Evolutionary conservation across 2,113 vertebrate genomes (phyloP).

Genomic region (Boulengeromyrus knoepffleri): DNA sequence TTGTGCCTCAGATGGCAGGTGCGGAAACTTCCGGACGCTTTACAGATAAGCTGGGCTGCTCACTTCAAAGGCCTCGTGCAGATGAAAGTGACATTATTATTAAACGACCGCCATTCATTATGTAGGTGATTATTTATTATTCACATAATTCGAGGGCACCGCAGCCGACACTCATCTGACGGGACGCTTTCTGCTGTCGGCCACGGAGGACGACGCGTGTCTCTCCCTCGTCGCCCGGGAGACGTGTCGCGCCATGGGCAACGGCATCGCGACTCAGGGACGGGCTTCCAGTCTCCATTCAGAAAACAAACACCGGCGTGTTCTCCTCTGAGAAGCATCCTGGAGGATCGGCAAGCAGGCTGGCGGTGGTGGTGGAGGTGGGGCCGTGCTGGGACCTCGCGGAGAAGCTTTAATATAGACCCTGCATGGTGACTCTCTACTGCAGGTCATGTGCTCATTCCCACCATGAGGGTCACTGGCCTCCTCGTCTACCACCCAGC

Average conservation of each 20-base stretch:
- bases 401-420: background rate
- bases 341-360: background rate
- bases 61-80: background rate
- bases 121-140: slow-evolving; percentile 7
- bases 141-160: background rate
- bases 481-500: background rate
- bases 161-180: too few species aligned
- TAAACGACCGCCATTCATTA: background rate
- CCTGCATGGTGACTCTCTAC: background rate
- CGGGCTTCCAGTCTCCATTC: background rate
- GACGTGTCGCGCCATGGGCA: background rate
- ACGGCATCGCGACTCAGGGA: background rate
- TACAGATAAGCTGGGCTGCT: background rate
- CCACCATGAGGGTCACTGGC: background rate
- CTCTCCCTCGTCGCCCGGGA: background rate
- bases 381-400: background rate
- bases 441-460: background rate
- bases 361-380: background rate
- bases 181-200: background rate
- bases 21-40: background rate
- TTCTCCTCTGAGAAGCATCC: background rate
- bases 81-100: slow-evolving; percentile 6
- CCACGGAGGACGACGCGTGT: background rate
- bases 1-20: background rate
- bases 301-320: background rate